Percentiles rank a stretch among this genome's conserved stretches.
phyloP scores from a whole-genome alignment of 2,113 vertebrate genomes.

The Onychorhynchus coronatus region DNA sequence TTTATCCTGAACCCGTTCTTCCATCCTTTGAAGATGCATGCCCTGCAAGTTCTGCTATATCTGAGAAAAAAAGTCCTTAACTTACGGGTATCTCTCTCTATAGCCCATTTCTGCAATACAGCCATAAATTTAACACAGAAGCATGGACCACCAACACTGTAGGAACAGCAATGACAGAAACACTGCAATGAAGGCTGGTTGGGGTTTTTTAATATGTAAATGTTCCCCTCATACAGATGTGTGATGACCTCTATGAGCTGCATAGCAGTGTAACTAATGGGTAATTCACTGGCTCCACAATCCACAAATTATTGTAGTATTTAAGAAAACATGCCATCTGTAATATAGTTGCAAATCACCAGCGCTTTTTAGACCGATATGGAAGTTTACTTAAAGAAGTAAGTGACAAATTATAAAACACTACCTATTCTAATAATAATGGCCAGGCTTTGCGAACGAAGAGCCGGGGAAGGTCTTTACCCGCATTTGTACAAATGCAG shows the following conservation, averaged over 20 bases:
- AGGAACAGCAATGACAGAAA: not conserved
- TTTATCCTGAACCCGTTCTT: not conserved
- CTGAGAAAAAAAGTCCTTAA: not conserved
- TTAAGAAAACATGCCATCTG: constrained; percentile 13
- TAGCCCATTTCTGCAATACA: not conserved
- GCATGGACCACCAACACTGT: accelerated
- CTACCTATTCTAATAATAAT: too few relatives aligned
- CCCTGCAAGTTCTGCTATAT: not conserved
- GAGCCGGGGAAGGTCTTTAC: too few relatives aligned
- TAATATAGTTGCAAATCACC: not conserved
- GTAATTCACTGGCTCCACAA: not conserved
- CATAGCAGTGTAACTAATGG: not conserved
- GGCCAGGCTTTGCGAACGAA: too few relatives aligned
- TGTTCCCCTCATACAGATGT: not conserved
- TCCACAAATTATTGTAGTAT: not conserved
- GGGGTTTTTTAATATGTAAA: not conserved
- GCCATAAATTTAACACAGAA: not conserved
- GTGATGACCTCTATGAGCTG: not conserved
- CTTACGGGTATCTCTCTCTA: not conserved
- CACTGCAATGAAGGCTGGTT: not conserved
- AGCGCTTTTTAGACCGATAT: not conserved
- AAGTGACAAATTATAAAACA: not conserved
- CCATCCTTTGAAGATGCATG: not conserved
- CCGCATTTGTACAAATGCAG: too few relatives aligned
- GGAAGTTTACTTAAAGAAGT: not conserved